phyloP scores from a whole-genome alignment of 2,888 invertebrate genomes.

The Drosophila picticornis region DNA sequence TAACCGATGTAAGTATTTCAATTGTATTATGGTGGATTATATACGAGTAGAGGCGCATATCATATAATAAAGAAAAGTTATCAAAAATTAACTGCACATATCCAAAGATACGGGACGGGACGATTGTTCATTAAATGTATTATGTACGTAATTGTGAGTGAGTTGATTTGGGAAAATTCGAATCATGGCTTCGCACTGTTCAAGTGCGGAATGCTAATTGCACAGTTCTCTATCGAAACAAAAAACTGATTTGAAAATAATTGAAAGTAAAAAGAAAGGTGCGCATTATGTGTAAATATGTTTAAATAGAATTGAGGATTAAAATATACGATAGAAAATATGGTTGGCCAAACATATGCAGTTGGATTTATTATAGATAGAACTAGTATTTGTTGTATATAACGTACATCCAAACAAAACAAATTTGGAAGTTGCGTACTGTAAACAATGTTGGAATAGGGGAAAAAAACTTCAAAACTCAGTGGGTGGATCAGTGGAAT shows the following conservation, averaged over 20 bases:
- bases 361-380: conserved; percentile 6
- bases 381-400: conserved; percentile 42
- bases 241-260: conserved; percentile 19
- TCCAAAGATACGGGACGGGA: conserved; percentile 61
- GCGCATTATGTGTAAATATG: conserved; percentile 28
- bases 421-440: conserved; percentile 55
- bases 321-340: conserved; percentile 23
- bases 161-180: conserved; percentile 15
- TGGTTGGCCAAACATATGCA: conserved; percentile 32
- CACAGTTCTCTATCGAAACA: conserved; percentile 36
- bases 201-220: conserved; percentile 40
- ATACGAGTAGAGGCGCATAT: conserved; percentile 63
- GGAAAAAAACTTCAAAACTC: conserved; percentile 56
- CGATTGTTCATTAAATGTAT: conserved; percentile 29
- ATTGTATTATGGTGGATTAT: conserved; percentile 48
- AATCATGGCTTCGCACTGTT: conserved; percentile 41
- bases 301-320: conserved; percentile 29
- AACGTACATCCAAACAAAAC: conserved; percentile 55
- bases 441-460: conserved; percentile 56
- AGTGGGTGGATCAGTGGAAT: conserved; percentile 48
- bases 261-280: conserved; percentile 24
- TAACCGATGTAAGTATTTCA: conserved; percentile 26
- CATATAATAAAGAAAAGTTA: conserved; percentile 72
- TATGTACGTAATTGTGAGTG: conserved; percentile 15
- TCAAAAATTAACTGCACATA: conserved; percentile 65